Evolutionary conservation across 2,888 invertebrate species (phyloP), one percentile per base, ranked within the genome.

Genomic region (Standfussiana lucernea): DNA sequence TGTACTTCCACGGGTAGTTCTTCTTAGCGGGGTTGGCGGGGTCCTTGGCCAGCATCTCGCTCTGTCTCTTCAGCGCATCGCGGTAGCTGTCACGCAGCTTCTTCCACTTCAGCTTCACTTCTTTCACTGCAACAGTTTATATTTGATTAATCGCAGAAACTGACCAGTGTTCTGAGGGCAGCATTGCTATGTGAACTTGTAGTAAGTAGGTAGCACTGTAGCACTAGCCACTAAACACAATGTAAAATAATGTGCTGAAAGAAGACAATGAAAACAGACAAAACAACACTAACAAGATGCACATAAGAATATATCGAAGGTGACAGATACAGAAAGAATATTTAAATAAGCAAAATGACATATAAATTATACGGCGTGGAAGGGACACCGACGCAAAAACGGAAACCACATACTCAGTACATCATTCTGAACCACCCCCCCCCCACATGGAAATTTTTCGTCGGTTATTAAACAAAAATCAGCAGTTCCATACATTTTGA

Each of bases 41-140:
- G 77, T 93, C 95, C 86, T 90, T 91, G 72, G 95, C 92, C 82
- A 92, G 83, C 94, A 93, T 92, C 86, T 96, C 96, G 89, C 89
- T 93, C 87, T 96, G 96, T 7, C 96, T 92, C 89, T 96, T 96
- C 45, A 96, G 91, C 53, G 96, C 96, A 89, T 96, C 96, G 73
- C 96, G 95, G 91, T 96, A 96, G 88, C 96, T 95, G 91, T 96
- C 96, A 40, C 96, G 94, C 24, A 96, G 89, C 83, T 96, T 96
- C 89, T 96, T 96, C 96, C 96, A 96, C 89, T 96, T 96, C 73
- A 95, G 80, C 86, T 96, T 96, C 10, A 95, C 96, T 86, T 96
- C 96, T 82, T 96, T 96, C 40, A 96, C 96, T 96, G 95, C 18
- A 91, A 93, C n/a, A 24, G 10, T 67, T 62, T 62, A 47, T 15